A percentile compares a stretch with the other conserved stretches of the same genome.
Evolutionary conservation across 2,113 vertebrate species (phyloP).

Genomic region (Chitala chitala): DNA sequence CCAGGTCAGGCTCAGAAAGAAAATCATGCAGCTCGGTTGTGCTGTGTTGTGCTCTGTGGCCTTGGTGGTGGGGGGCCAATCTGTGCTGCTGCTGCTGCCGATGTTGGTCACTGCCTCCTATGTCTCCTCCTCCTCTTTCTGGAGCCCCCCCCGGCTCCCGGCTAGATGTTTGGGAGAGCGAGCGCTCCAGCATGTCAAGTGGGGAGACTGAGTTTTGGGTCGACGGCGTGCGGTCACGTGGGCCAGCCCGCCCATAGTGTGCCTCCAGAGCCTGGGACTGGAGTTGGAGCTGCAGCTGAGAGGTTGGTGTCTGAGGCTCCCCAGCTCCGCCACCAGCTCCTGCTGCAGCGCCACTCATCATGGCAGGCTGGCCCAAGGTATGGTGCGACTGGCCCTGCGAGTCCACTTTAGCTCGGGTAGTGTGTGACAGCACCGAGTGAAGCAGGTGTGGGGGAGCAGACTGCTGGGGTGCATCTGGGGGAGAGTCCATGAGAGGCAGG

Average conservation of each 20-base stretch:
- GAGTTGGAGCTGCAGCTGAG: conserved; percentile 69
- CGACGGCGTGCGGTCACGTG: conserved; percentile 55
- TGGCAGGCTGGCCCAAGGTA: conserved; percentile 55
- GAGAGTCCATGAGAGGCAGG: conserved; percentile 61
- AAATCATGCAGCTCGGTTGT: conserved; percentile 57
- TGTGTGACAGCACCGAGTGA: conserved; percentile 75
- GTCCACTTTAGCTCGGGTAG: conserved; percentile 63
- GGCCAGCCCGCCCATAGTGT: conserved; percentile 61
- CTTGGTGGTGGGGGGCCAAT: conserved; percentile 53
- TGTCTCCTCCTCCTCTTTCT: conserved; percentile 43
- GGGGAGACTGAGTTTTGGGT: conserved; percentile 59
- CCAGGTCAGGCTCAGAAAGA: conserved; percentile 56
- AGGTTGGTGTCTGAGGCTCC: conserved; percentile 54
- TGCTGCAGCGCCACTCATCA: conserved; percentile 52
- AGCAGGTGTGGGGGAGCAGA: conserved; percentile 60
- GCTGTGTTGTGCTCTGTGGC: conserved; percentile 47
- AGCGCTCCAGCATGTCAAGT: conserved; percentile 56
- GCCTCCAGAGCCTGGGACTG: conserved; percentile 69
- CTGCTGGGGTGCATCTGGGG: conserved; percentile 57
- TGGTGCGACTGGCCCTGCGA: conserved; percentile 47
- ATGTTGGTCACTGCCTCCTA: conserved; percentile 44
- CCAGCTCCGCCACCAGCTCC: conserved; percentile 44
- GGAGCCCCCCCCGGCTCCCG: conserved; percentile 44
- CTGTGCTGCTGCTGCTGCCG: conserved; percentile 46
- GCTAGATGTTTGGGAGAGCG: conserved; percentile 52